Conservation (phyloP, 2,797 vertebrate species). For the Halcyon leucocephala region DNA sequence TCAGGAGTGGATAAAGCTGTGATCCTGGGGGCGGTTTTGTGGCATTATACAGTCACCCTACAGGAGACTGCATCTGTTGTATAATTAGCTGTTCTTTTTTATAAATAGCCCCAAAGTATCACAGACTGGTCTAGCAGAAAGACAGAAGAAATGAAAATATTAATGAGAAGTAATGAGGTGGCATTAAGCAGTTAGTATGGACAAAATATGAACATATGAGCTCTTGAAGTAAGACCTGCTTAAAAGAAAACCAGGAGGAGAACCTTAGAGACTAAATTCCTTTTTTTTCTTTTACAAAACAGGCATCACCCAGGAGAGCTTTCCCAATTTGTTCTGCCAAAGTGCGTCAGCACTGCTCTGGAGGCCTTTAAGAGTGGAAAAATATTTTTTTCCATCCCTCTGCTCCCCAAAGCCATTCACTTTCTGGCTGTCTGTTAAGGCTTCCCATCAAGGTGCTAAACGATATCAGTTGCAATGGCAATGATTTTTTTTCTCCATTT, state of each 20-base stretch:
- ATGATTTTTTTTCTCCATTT: neutral
- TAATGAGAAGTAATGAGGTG: slow-evolving; percentile 29
- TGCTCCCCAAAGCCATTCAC: neutral
- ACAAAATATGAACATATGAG: neutral
- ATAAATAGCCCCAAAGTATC: neutral
- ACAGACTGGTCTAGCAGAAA: slow-evolving; percentile 7
- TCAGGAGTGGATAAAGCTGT: slow-evolving; percentile 3
- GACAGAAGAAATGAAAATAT: neutral
- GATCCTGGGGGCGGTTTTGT: neutral
- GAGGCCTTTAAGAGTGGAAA: slow-evolving; percentile 6
- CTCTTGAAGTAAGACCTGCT: neutral
- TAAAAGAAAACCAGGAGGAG: slow-evolving; percentile 1
- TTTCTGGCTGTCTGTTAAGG: slow-evolving; percentile 35
- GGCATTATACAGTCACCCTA: neutral
- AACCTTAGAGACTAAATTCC: slow-evolving; percentile 1
- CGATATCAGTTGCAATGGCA: slow-evolving; percentile 12
- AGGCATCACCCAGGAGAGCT: slow-evolving; percentile 3
- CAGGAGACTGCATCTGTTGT: neutral
- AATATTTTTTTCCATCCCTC: neutral
- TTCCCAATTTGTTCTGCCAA: slow-evolving; percentile 2
- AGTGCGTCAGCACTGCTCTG: neutral
- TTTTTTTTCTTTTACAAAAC: neutral
- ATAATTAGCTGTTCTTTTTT: slow-evolving; percentile 41
- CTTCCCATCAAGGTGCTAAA: slow-evolving; percentile 63
- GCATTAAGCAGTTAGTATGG: neutral